Evolutionary conservation across 2,113 vertebrate genomes (phyloP).

Genomic region (Salvelinus fontinalis): DNA sequence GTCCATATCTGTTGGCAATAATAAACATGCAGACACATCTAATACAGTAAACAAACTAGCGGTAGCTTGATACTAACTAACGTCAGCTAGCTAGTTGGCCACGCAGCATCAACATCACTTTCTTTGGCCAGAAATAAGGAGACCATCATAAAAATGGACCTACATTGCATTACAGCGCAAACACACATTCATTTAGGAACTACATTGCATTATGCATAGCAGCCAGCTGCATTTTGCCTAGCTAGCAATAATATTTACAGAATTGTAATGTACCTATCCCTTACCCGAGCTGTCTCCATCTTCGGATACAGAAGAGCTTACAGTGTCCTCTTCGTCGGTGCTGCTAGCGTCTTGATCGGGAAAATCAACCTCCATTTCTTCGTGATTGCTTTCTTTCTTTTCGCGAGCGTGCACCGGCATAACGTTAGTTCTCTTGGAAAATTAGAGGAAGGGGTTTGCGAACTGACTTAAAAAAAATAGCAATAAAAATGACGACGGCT

Average conservation of each 20-base stretch:
- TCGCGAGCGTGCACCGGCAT: constrained; percentile 96
- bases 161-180: not conserved
- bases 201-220: not conserved
- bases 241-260: not conserved
- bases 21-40: not conserved
- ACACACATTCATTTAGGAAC: not conserved
- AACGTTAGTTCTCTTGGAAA: not conserved
- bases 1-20: constrained; percentile 88
- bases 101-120: not conserved
- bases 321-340: constrained; percentile 94
- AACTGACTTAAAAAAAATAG: no score
- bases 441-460: no score
- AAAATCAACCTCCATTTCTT: constrained; percentile 97
- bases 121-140: not conserved
- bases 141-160: not conserved
- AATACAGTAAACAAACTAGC: not conserved
- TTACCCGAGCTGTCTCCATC: constrained; percentile 95
- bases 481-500: constrained; percentile 24
- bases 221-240: not conserved
- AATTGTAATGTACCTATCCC: not conserved
- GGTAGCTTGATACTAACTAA: not conserved
- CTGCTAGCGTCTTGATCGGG: constrained; percentile 93
- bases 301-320: constrained; percentile 95
- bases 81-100: not conserved
- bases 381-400: constrained; percentile 93